A percentile compares a stretch with the other conserved stretches of the same genome.
Conservation (phyloP, 92 coral and sea anemone species). For the Epizoanthus ramosus region DNA sequence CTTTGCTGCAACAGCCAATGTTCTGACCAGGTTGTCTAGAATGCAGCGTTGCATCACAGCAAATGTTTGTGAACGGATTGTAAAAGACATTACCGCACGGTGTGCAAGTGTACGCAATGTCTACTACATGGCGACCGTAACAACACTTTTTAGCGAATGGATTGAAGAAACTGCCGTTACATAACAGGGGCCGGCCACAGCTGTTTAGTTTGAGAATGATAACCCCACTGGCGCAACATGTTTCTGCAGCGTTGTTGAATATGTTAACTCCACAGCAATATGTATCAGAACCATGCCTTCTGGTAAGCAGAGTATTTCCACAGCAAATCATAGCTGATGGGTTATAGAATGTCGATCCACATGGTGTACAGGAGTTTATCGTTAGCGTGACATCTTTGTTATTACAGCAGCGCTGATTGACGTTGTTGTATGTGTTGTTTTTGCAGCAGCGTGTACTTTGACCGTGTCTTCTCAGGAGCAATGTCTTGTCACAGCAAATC, state of each 20-base stretch:
- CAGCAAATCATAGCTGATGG: slow-evolving; percentile 12
- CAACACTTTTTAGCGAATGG: slow-evolving; percentile 11
- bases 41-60: slow-evolving; percentile 6
- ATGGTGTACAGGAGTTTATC: neutral
- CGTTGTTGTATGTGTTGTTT: neutral
- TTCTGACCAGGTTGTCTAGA: neutral
- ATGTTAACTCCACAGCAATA: too few species aligned
- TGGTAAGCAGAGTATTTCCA: neutral
- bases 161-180: too few species aligned
- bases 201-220: neutral
- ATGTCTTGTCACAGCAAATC: neutral
- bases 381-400: neutral
- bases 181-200: neutral
- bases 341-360: slow-evolving; percentile 20
- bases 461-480: too few species aligned
- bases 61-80: slow-evolving; percentile 25
- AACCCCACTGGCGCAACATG: neutral
- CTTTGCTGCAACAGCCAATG: slow-evolving; percentile 24
- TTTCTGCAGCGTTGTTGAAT: too few species aligned
- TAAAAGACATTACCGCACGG: slow-evolving; percentile 23
- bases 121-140: neutral
- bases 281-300: too few species aligned
- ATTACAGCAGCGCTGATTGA: neutral
- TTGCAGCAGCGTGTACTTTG: too few species aligned
- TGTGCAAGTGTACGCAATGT: neutral